Base-by-base conservation (phyloP, 2,797 vertebrate species). In the Rhinophrynus dorsalis region DNA sequence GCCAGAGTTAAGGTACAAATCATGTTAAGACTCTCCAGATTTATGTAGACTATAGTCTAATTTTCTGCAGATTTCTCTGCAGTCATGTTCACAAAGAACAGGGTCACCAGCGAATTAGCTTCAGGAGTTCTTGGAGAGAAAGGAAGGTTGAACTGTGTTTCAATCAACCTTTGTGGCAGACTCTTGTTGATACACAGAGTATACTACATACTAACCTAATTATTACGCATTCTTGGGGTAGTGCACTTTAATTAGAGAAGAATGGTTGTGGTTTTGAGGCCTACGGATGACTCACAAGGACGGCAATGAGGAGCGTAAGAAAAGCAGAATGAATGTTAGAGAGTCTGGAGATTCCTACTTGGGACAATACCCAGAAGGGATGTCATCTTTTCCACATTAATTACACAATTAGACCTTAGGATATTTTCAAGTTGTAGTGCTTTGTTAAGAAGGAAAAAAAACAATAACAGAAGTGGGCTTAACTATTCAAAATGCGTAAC, bases 191-290 rank as follows among this genome's bases (percentile, higher is more conserved):
- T 74, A 76, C 5, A 73, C 61, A 33, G 37, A 71, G 68, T 69
- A 37, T 60, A 17, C 74, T 75, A 30, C 59, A 76, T 37, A 1
- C 44, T 69, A 75, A 82, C 78, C 65, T 76, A 65, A 82, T 83
- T 81, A 78, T 56, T 68, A 67, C 2, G 11, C 81, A 79, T 84
- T 85, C 80, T 72, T 79, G 60, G 63, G 24, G 75, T 64, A 78
- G 75, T 24, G 79, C 75, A 78, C 82, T 80, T 75, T 78, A 83
- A 81, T 74, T 78, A 70, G 76, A 82, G 80, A 70, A 79, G 71
- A 68, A 67, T 79, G 79, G 27, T 48, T 79, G 75, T 51, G 67
- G 47, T 15, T 33, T 78, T 71, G 13, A 65, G 69, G 67, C 70
- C 35, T 32, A 40, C 18, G 66, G 76, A 63, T 67, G 21, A 75